Percentiles rank a stretch among this genome's conserved stretches.
Evolutionary conservation across 2,888 invertebrate genomes (phyloP).

Genomic region (Rhagonycha lutea): DNA sequence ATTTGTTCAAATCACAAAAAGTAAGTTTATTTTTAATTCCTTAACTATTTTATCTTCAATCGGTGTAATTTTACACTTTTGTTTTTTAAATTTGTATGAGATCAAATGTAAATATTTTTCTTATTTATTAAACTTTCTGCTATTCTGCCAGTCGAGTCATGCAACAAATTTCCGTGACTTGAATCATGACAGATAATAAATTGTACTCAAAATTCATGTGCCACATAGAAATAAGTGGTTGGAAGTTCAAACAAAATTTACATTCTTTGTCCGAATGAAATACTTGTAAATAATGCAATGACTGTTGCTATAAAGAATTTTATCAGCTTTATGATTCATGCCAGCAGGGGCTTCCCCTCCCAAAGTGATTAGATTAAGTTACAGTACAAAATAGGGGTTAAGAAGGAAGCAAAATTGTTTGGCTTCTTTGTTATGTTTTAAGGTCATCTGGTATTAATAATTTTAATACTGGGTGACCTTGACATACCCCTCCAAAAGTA

Average conservation of each 20-base stretch:
- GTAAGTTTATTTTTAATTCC: slow-evolving; percentile 57
- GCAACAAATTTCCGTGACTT: neutral
- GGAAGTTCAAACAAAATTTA: neutral
- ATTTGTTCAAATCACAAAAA: slow-evolving; percentile 89
- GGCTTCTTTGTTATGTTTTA: neutral
- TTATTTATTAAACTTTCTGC: too few relatives aligned
- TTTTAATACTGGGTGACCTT: neutral
- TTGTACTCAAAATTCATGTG: too few relatives aligned
- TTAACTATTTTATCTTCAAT: neutral
- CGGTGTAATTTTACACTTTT: neutral
- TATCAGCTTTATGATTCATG: neutral
- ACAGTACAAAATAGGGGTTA: neutral
- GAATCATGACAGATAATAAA: neutral
- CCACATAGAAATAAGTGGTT: too few relatives aligned
- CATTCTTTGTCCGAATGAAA: neutral
- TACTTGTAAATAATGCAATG: neutral
- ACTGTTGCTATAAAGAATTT: neutral
- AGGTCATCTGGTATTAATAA: neutral
- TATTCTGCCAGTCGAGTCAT: neutral
- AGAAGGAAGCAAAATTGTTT: neutral
- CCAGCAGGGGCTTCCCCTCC: neutral
- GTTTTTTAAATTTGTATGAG: neutral
- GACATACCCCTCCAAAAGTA: neutral
- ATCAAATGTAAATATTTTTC: neutral
- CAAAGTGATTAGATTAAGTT: neutral